Conservation (phyloP, 2,888 invertebrate species). For the Ptychoptera contaminata region DNA sequence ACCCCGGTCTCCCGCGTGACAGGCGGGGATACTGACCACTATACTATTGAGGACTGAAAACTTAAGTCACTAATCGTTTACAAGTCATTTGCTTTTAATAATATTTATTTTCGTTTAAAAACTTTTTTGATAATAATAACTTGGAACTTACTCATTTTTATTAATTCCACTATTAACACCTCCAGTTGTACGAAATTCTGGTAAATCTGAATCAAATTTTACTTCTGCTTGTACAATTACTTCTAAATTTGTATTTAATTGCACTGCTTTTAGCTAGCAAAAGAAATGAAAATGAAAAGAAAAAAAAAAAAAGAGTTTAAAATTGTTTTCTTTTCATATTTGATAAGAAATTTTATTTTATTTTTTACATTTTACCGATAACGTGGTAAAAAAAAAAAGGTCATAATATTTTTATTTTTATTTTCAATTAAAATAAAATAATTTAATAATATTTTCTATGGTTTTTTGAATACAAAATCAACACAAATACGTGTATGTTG, state of each 20-base stretch:
- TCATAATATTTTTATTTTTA: neutral
- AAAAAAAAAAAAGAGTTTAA: neutral
- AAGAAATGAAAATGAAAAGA: neutral
- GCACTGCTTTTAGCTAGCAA: conserved; percentile 72
- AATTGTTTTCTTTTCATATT: conserved; percentile 5
- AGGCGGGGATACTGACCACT: conserved; percentile 11
- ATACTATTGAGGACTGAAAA: conserved; percentile 8
- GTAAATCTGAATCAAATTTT: conserved; percentile 80
- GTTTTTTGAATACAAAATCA: too few species aligned
- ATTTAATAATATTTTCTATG: neutral
- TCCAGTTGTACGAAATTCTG: conserved; percentile 63
- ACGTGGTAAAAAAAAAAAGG: neutral
- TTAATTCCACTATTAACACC: conserved; percentile 37
- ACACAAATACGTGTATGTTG: too few species aligned
- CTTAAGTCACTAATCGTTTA: too few species aligned
- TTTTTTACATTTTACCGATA: neutral
- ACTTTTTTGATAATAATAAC: too few species aligned
- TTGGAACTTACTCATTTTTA: conserved; percentile 22
- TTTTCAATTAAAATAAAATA: neutral
- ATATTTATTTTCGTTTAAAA: too few species aligned
- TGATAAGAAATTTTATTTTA: conserved; percentile 1
- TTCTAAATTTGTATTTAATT: conserved; percentile 56
- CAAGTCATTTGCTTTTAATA: too few species aligned
- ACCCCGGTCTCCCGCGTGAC: conserved; percentile 11
- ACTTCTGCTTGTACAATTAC: conserved; percentile 67